Conservation (phyloP, 2,113 vertebrate species). For the Hyperoodon ampullatus region DNA sequence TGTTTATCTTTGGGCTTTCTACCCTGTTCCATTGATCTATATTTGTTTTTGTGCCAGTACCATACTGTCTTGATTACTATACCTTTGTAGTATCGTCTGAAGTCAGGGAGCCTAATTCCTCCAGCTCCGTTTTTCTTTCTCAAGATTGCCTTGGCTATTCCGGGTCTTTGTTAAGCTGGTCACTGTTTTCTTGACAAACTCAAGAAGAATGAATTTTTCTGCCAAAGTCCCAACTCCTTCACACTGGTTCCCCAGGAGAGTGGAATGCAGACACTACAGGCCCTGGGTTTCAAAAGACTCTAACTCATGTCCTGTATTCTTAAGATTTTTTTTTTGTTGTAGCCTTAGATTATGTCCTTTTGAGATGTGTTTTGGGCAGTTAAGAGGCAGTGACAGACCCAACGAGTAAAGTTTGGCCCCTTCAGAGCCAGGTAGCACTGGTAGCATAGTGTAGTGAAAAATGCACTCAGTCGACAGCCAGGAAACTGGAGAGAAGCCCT, state of each 20-base stretch:
- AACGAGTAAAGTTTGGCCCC: neutral
- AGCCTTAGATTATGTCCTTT: neutral
- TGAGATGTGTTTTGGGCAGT: neutral
- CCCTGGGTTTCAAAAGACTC: neutral
- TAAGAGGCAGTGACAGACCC: neutral
- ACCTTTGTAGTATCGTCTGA: too few relatives aligned
- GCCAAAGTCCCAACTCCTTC: neutral
- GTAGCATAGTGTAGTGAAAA: neutral
- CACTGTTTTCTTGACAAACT: neutral
- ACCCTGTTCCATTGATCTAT: too few relatives aligned
- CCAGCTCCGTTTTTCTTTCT: too few relatives aligned
- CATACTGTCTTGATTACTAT: too few relatives aligned
- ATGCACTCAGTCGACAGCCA: neutral
- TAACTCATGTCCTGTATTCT: neutral
- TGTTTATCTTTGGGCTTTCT: too few relatives aligned
- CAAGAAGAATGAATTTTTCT: neutral
- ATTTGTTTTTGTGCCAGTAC: too few relatives aligned
- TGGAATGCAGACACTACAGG: neutral
- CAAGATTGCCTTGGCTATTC: too few relatives aligned
- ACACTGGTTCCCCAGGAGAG: neutral
- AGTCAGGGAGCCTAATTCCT: too few relatives aligned
- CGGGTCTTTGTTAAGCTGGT: too few relatives aligned
- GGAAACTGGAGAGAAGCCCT: neutral
- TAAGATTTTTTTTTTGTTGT: neutral
- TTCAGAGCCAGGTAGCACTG: neutral